Percentiles rank a stretch among this genome's conserved stretches.
phyloP scores from a whole-genome alignment of 2,888 invertebrate species.

The Parnassius mnemosyne region DNA sequence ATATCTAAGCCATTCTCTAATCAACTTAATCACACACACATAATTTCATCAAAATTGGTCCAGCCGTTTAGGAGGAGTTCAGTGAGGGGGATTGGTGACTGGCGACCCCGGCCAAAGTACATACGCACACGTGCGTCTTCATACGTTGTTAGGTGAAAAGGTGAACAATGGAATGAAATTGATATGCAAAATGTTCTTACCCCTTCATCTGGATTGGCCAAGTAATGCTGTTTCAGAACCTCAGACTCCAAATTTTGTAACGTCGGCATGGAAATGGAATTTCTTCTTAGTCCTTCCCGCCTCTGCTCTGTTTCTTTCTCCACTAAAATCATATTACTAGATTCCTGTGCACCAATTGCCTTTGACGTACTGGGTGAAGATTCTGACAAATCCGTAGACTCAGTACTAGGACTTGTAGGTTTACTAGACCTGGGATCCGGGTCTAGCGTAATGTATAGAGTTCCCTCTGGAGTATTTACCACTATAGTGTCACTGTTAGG shows the following conservation, averaged over 20 bases:
- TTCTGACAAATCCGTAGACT: slow-evolving; percentile 48
- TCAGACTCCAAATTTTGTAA: slow-evolving; percentile 84
- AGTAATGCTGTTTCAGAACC: slow-evolving; percentile 72
- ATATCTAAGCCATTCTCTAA: too few relatives aligned
- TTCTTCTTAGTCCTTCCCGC: slow-evolving; percentile 76
- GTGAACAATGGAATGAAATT: too few relatives aligned
- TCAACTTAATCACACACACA: too few relatives aligned
- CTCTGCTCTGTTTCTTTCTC: slow-evolving; percentile 53
- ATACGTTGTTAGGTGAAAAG: too few relatives aligned
- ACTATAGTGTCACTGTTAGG: slow-evolving; percentile 72
- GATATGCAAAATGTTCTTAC: slow-evolving; percentile 44
- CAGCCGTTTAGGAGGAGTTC: too few relatives aligned
- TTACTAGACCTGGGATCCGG: slow-evolving; percentile 54
- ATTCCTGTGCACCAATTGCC: slow-evolving; percentile 52
- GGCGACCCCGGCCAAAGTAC: too few relatives aligned
- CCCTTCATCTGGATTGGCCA: slow-evolving; percentile 55
- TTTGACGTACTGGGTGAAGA: slow-evolving; percentile 52
- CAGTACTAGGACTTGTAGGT: slow-evolving; percentile 46
- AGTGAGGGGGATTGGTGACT: too few relatives aligned
- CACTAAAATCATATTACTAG: slow-evolving; percentile 51
- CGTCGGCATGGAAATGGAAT: slow-evolving; percentile 87
- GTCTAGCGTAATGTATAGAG: slow-evolving; percentile 69
- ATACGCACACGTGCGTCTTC: too few relatives aligned
- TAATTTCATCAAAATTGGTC: too few relatives aligned
- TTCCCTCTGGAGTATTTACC: slow-evolving; percentile 72